phyloP scores from a whole-genome alignment of 2,888 invertebrate species.

The Adelognathus sp. region DNA sequence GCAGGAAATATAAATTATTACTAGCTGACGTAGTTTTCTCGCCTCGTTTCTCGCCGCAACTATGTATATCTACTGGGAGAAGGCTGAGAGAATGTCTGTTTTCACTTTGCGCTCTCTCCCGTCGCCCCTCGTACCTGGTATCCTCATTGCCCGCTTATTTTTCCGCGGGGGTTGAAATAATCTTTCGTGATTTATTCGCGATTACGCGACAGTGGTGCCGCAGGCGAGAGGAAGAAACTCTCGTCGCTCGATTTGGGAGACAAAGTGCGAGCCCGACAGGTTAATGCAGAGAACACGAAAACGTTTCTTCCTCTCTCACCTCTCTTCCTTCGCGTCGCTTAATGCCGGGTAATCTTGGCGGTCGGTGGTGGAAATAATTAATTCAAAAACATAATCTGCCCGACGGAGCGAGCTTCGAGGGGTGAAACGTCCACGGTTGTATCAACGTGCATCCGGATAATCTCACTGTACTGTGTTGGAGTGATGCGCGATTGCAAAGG shows the following conservation, averaged over 20 bases:
- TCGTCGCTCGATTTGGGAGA: background rate
- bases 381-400: slow-evolving; percentile 58
- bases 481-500: background rate
- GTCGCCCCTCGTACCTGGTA: background rate
- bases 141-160: background rate
- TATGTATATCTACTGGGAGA: background rate
- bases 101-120: background rate
- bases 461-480: background rate
- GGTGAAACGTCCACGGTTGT: background rate
- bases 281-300: slow-evolving; percentile 41
- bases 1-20: slow-evolving; percentile 25
- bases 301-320: slow-evolving; percentile 36
- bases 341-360: slow-evolving; percentile 34
- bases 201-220: slow-evolving; percentile 32
- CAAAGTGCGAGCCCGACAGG: background rate
- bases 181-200: slow-evolving; percentile 40
- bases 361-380: slow-evolving; percentile 39
- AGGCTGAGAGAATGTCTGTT: background rate
- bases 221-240: slow-evolving; percentile 16
- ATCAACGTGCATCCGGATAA: background rate
- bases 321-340: slow-evolving; percentile 23
- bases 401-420: slow-evolving; percentile 13
- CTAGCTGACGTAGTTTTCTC: slow-evolving; percentile 23
- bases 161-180: slow-evolving; percentile 22
- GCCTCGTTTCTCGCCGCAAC: slow-evolving; percentile 8